Percentiles rank a stretch among this genome's conserved stretches.
phyloP scores from a whole-genome alignment of 2,888 invertebrate genomes.

The Caenorhabditis zanzibari region DNA sequence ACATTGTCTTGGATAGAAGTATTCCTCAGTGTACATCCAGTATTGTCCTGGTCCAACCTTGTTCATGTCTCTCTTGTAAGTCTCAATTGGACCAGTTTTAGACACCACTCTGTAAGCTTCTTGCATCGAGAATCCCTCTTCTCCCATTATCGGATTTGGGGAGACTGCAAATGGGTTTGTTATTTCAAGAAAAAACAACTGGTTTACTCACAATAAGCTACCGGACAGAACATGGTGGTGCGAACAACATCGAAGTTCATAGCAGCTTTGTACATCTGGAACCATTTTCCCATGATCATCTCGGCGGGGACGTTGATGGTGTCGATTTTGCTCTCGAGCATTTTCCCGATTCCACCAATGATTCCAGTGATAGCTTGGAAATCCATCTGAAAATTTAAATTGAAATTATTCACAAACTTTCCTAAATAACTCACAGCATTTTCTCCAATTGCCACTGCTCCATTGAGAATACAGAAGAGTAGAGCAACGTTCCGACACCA shows the following conservation, averaged over 20 bases:
- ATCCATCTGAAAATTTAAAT: slow-evolving; percentile 78
- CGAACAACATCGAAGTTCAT: slow-evolving; percentile 84
- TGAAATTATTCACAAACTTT: neutral
- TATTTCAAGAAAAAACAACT: neutral
- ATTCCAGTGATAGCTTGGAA: slow-evolving; percentile 82
- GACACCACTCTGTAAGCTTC: slow-evolving; percentile 83
- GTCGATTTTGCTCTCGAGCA: slow-evolving; percentile 81
- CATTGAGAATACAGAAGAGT: slow-evolving; percentile 50
- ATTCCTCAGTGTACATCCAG: slow-evolving; percentile 84
- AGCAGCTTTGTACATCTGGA: slow-evolving; percentile 83
- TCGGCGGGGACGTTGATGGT: slow-evolving; percentile 82
- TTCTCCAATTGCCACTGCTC: slow-evolving; percentile 78
- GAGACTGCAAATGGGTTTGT: slow-evolving; percentile 76
- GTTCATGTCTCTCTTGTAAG: slow-evolving; percentile 83
- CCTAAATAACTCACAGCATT: slow-evolving; percentile 81
- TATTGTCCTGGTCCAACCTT: slow-evolving; percentile 83
- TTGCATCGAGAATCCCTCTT: slow-evolving; percentile 83
- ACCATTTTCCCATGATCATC: slow-evolving; percentile 83
- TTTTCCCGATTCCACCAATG: slow-evolving; percentile 83
- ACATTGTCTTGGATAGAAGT: slow-evolving; percentile 84
- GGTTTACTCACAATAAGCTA: slow-evolving; percentile 82
- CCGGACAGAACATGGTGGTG: slow-evolving; percentile 83
- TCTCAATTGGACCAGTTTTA: slow-evolving; percentile 83
- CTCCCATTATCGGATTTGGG: slow-evolving; percentile 83
- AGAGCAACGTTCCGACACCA: slow-evolving; percentile 59